These are phyloP conservation scores for Eristalis tenax DNA, from an alignment of 2,888 invertebrate genomes.

Conservation along the genomic window DNA sequence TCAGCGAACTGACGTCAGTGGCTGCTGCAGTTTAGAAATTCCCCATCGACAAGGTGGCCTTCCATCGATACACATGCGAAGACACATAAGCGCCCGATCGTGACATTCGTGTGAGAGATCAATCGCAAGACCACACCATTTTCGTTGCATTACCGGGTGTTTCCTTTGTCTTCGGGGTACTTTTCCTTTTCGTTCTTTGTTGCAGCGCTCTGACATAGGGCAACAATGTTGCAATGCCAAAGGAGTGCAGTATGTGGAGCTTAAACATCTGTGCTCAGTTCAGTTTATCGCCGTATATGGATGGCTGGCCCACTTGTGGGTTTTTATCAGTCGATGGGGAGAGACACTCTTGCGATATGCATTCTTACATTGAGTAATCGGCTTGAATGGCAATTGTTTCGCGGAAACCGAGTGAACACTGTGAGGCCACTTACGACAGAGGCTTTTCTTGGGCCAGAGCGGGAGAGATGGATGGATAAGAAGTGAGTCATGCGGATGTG, in stretches of 20 bases:
- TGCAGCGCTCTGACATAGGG: not conserved
- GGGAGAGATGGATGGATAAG: not conserved
- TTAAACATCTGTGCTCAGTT: not conserved
- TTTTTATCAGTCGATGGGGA: slow-evolving; percentile 40
- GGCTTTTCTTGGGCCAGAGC: not conserved
- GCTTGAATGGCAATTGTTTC: not conserved
- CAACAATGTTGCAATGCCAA: not conserved
- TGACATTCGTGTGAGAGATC: slow-evolving; percentile 26
- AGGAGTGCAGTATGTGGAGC: not conserved
- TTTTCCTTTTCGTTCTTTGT: not conserved
- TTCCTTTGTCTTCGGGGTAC: slow-evolving; percentile 20
- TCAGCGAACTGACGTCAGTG: not conserved
- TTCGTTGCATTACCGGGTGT: not conserved
- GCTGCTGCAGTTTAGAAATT: not conserved
- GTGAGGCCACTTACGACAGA: not conserved
- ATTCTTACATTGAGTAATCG: not conserved
- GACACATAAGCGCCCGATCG: slow-evolving; percentile 1
- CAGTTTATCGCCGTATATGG: slow-evolving; percentile 22
- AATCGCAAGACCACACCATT: slow-evolving; percentile 28
- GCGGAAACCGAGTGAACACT: not conserved
- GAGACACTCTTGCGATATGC: slow-evolving; percentile 21
- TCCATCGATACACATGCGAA: not conserved
- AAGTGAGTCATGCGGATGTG: not conserved
- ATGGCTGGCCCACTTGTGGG: slow-evolving; percentile 41
- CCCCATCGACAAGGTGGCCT: not conserved